These are phyloP conservation scores for Eurois occulta DNA, from an alignment of 2,888 invertebrate species.

Conservation along the genomic window DNA sequence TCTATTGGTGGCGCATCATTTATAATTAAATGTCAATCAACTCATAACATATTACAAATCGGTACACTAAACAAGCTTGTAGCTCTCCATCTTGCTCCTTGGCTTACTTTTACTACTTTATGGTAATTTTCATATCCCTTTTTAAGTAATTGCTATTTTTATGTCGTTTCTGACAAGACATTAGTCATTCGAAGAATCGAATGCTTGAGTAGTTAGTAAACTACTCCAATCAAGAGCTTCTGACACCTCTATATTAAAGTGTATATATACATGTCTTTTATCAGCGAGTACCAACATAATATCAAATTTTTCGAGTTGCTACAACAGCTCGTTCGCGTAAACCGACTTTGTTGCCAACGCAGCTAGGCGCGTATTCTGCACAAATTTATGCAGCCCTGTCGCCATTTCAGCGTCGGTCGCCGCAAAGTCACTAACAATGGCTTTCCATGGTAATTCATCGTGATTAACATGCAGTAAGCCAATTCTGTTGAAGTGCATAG, in stretches of 20 bases:
- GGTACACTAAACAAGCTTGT: too few species aligned
- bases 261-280: not conserved
- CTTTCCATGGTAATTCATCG: conserved; percentile 51
- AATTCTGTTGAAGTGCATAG: conserved; percentile 37
- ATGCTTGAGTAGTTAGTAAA: not conserved
- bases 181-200: not conserved
- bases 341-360: conserved; percentile 1
- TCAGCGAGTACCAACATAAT: too few species aligned
- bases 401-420: conserved; percentile 36
- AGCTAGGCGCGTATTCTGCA: conserved; percentile 30
- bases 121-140: not conserved
- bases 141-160: not conserved
- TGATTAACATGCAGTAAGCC: conserved; percentile 50
- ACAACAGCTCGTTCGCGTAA: not conserved
- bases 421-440: conserved; percentile 37
- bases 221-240: not conserved
- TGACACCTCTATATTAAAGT: not conserved
- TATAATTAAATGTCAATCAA: not conserved
- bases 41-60: not conserved
- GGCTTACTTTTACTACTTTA: not conserved
- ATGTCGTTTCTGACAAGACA: not conserved
- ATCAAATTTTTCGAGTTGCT: not conserved
- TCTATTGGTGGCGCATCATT: not conserved
- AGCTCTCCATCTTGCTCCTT: not conserved
- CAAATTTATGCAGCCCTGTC: conserved; percentile 53